phyloP scores from a whole-genome alignment of 2,797 vertebrate genomes.

The Lacerta viridis region DNA sequence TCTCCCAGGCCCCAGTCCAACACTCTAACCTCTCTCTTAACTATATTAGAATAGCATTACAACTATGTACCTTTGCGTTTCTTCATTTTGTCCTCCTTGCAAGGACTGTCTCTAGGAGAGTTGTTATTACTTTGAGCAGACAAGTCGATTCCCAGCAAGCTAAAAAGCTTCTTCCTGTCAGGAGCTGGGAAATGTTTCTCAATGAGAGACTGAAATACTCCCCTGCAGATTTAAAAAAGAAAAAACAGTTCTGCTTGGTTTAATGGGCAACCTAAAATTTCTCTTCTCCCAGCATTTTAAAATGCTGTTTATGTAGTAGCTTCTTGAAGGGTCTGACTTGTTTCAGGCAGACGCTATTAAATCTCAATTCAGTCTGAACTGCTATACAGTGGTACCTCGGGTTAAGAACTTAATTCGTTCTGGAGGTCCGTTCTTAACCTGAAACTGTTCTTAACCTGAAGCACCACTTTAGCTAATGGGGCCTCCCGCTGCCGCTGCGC shows the following conservation, averaged over 20 bases:
- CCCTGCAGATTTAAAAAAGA: conserved; percentile 80
- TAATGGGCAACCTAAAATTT: conserved; percentile 11
- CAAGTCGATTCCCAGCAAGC: conserved; percentile 94
- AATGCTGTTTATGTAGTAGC: not conserved
- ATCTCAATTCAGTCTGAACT: not conserved
- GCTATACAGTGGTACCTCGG: too few relatives aligned
- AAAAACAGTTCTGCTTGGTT: not conserved
- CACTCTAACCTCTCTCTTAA: not conserved
- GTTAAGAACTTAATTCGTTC: too few relatives aligned
- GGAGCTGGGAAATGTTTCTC: conserved; percentile 99
- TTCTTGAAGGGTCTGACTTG: not conserved
- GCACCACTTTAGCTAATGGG: too few relatives aligned
- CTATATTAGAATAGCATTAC: too few relatives aligned
- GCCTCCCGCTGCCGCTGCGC: too few relatives aligned
- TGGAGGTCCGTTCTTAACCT: too few relatives aligned
- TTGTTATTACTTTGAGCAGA: conserved; percentile 91
- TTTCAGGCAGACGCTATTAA: conserved; percentile 1
- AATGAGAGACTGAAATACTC: conserved; percentile 95
- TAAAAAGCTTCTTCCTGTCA: conserved; percentile 97
- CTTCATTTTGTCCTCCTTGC: conserved; percentile 90
- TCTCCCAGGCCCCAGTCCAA: too few relatives aligned
- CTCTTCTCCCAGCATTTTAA: not conserved
- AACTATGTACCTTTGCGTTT: conserved; percentile 91
- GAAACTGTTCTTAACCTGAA: too few relatives aligned
- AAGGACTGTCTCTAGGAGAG: conserved; percentile 86